Percentiles rank a stretch among this genome's conserved stretches.
Evolutionary conservation across 2,888 invertebrate species (phyloP).

Genomic region (Tenthredo livida): DNA sequence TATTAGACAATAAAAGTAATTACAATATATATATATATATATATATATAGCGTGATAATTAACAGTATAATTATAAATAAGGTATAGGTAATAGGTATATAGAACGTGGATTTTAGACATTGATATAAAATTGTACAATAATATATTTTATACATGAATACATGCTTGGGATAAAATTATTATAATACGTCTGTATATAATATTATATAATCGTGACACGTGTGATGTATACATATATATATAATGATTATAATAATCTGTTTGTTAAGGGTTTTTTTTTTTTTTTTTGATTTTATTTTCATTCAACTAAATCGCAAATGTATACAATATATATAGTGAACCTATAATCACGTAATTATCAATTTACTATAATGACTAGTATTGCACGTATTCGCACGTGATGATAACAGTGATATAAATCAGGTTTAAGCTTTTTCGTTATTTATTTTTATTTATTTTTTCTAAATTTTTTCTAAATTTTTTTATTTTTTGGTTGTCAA

Average conservation of each 20-base stretch:
- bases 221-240: background rate
- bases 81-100: conserved; percentile 50
- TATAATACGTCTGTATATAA: background rate
- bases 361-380: conserved; percentile 51
- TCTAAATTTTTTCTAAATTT: too few species aligned
- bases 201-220: background rate
- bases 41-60: background rate
- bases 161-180: background rate
- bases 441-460: conserved; percentile 36
- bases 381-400: conserved; percentile 1
- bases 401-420: conserved; percentile 47
- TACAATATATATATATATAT: background rate
- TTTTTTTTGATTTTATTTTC: background rate
- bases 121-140: background rate
- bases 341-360: conserved; percentile 45
- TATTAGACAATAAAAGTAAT: conserved; percentile 21
- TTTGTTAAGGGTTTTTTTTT: background rate
- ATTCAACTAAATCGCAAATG: background rate
- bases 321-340: conserved; percentile 32
- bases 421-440: background rate
- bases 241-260: too few species aligned
- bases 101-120: background rate
- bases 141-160: background rate
- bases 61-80: conserved; percentile 41
- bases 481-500: conserved; percentile 37